phyloP scores from a whole-genome alignment of 2,113 vertebrate genomes.

The Chionodraco myersi region DNA sequence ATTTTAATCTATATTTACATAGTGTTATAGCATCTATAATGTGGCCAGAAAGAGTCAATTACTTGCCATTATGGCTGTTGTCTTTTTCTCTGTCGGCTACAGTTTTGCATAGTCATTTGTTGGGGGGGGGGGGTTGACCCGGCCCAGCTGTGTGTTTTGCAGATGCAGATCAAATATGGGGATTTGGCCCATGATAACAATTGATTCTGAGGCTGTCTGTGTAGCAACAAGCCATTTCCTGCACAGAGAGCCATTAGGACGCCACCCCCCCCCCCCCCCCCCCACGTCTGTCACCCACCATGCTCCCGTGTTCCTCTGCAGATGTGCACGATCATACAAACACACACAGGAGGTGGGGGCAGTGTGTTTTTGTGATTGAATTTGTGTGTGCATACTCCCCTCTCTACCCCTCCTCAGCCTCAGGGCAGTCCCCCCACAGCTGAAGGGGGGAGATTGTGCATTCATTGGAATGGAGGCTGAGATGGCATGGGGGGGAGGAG shows the following conservation, averaged over 20 bases:
- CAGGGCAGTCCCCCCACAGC: conserved; percentile 65
- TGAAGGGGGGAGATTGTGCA: conserved; percentile 79
- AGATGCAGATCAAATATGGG: conserved; percentile 51
- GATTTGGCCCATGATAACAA: conserved; percentile 54
- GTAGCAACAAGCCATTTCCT: conserved; percentile 76
- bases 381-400: conserved; percentile 65
- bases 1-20: too few species aligned
- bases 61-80: conserved; percentile 4
- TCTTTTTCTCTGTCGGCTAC: conserved; percentile 9
- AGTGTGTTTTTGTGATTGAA: conserved; percentile 48
- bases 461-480: conserved; percentile 82
- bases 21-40: neutral
- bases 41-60: conserved; percentile 14
- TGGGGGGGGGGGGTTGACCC: conserved; percentile 20
- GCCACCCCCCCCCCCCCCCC: conserved; percentile 36
- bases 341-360: conserved; percentile 16
- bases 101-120: conserved; percentile 67
- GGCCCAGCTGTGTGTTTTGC: conserved; percentile 49
- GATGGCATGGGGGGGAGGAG: conserved; percentile 49
- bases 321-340: conserved; percentile 74
- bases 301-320: conserved; percentile 71
- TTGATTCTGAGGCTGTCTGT: conserved; percentile 64
- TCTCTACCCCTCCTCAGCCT: conserved; percentile 62
- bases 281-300: conserved; percentile 45
- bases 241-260: conserved; percentile 61